These are phyloP conservation scores for Bucorvus abyssinicus DNA, from an alignment of 2,797 vertebrate species.

Conservation along the genomic window DNA sequence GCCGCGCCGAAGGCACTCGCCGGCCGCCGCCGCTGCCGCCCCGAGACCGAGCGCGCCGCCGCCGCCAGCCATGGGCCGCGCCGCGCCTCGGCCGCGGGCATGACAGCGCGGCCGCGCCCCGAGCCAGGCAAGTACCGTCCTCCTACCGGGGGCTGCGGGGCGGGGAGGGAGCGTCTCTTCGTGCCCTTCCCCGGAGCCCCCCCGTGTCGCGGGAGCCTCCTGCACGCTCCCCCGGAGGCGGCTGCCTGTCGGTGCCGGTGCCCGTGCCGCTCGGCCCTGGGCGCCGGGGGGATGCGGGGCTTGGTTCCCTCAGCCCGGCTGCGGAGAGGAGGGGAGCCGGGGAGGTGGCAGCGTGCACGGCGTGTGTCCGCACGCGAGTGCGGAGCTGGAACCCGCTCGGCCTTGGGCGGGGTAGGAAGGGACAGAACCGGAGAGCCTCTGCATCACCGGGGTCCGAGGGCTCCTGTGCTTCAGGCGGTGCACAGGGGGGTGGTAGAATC, in stretches of 20 bases:
- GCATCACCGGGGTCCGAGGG: background rate
- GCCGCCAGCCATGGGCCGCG: background rate
- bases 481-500: background rate
- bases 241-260: background rate
- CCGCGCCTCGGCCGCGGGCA: background rate
- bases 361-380: background rate
- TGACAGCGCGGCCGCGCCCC: slow-evolving; percentile 52
- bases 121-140: background rate
- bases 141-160: background rate
- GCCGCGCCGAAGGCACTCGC: background rate
- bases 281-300: background rate
- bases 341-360: background rate
- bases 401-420: background rate
- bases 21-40: background rate
- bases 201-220: background rate
- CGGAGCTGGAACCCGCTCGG: background rate
- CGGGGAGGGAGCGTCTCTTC: background rate
- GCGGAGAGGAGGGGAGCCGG: fast-evolving
- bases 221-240: background rate
- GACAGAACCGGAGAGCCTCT: fast-evolving
- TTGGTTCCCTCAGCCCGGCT: background rate
- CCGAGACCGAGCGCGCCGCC: background rate
- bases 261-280: background rate
- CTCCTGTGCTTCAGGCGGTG: fast-evolving
- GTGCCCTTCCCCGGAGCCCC: background rate